Evolutionary conservation across 2,888 invertebrate genomes (phyloP).

Genomic region (Galerucella pusilla): DNA sequence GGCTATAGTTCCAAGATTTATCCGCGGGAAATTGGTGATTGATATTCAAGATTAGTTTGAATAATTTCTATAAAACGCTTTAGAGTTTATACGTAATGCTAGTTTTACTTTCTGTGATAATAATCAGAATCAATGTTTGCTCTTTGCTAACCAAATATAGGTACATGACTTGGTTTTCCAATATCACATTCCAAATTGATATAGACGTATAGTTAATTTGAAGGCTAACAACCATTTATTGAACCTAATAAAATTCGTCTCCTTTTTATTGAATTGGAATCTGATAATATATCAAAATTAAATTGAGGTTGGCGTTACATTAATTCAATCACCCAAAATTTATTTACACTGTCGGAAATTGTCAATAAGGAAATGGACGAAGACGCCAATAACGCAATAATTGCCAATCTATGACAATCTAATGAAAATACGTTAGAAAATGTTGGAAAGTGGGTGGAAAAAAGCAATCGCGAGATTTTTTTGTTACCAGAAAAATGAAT

Average conservation of each 20-base stretch:
- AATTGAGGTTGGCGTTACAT: slow-evolving; percentile 52
- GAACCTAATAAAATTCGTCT: slow-evolving; percentile 22
- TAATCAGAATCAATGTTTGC: too few species aligned
- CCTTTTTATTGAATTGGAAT: slow-evolving; percentile 26
- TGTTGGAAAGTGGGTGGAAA: slow-evolving; percentile 10
- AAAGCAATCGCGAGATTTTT: slow-evolving; percentile 11
- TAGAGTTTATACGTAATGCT: too few species aligned
- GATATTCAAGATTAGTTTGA: too few species aligned
- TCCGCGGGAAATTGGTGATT: too few species aligned
- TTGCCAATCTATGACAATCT: slow-evolving; percentile 54
- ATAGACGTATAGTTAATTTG: background rate
- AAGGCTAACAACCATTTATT: slow-evolving; percentile 17
- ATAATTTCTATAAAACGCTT: too few species aligned
- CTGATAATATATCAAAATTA: slow-evolving; percentile 41
- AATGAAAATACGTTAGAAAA: slow-evolving; percentile 40
- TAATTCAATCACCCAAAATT: slow-evolving; percentile 52
- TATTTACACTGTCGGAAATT: slow-evolving; percentile 53
- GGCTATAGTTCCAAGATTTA: too few species aligned
- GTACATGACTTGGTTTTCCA: too few species aligned
- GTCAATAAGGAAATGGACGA: slow-evolving; percentile 52
- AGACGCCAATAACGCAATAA: slow-evolving; percentile 52
- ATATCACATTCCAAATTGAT: background rate
- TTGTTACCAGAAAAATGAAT: slow-evolving; percentile 17
- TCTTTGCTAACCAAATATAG: too few species aligned
- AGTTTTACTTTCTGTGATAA: too few species aligned